Conservation (phyloP, 2,113 vertebrate genomes). For the Clarias batrachus region DNA sequence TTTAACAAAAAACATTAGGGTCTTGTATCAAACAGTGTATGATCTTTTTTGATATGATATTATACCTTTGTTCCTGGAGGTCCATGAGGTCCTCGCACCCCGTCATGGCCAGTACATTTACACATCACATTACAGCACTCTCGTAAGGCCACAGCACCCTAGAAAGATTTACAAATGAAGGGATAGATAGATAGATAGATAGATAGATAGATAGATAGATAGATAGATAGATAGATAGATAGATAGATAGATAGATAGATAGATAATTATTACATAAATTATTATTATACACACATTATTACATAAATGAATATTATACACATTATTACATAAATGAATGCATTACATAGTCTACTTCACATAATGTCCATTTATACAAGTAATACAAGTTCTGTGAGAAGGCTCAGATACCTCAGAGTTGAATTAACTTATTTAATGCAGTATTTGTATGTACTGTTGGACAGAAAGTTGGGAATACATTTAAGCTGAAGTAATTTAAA, state of each 20-base stretch:
- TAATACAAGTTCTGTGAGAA: background rate
- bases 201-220: too few species aligned
- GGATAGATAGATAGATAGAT: too few species aligned
- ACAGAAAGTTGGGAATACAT: background rate
- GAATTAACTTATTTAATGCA: background rate
- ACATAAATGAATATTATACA: too few species aligned
- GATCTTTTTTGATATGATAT: background rate
- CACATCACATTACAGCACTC: constrained; percentile 78
- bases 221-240: too few species aligned
- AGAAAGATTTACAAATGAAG: background rate
- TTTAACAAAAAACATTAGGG: background rate
- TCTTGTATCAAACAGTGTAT: constrained; percentile 33
- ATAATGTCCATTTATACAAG: background rate
- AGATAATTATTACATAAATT: too few species aligned
- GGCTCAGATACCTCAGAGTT: background rate
- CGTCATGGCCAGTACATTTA: constrained; percentile 80
- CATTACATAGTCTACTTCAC: background rate
- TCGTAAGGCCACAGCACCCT: constrained; percentile 75
- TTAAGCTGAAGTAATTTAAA: too few species aligned
- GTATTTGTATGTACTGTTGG: background rate
- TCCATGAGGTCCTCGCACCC: constrained; percentile 70
- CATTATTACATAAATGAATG: background rate
- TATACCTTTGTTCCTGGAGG: constrained; percentile 74
- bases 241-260: too few species aligned
- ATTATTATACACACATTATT: too few species aligned